A percentile compares a stretch with the other conserved stretches of the same genome.
These are phyloP conservation scores for Drosophila pseudoananassae DNA, from an alignment of 1,140 invertebrate genomes.

Conservation along the genomic window DNA sequence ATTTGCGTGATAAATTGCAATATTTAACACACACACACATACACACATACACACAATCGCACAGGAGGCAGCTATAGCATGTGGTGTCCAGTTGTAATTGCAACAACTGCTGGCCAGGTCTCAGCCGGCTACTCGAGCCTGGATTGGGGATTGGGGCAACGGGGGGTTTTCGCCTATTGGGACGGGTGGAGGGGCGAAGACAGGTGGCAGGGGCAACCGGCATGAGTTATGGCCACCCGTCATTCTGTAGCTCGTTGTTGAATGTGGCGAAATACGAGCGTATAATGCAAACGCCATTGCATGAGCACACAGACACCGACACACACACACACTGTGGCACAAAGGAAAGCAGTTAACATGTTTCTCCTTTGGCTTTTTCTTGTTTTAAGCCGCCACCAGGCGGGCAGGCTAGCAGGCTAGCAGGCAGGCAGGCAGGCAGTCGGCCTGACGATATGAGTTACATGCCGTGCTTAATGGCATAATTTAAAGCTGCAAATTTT, in stretches of 20 bases:
- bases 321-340: slow-evolving; percentile 26
- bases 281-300: slow-evolving; percentile 83
- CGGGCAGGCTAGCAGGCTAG: slow-evolving; percentile 8
- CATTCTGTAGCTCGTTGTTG: slow-evolving; percentile 78
- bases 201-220: slow-evolving; percentile 50
- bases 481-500: slow-evolving; percentile 84
- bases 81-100: slow-evolving; percentile 82
- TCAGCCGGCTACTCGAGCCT: slow-evolving; percentile 39
- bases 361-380: slow-evolving; percentile 79
- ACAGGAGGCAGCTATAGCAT: slow-evolving; percentile 76
- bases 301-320: slow-evolving; percentile 46
- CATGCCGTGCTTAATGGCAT: slow-evolving; percentile 84
- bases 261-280: slow-evolving; percentile 82
- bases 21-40: slow-evolving; percentile 80
- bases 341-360: slow-evolving; percentile 78
- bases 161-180: slow-evolving; percentile 10
- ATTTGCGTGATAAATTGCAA: slow-evolving; percentile 84
- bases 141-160: slow-evolving; percentile 8
- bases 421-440: slow-evolving; percentile 7
- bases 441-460: slow-evolving; percentile 83
- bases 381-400: slow-evolving; percentile 77
- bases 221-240: slow-evolving; percentile 81
- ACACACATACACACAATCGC: slow-evolving; percentile 38
- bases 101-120: slow-evolving; percentile 69
- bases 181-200: slow-evolving; percentile 20